phyloP scores from a whole-genome alignment of 1,140 invertebrate genomes.

The Drosophila kepulauana region DNA sequence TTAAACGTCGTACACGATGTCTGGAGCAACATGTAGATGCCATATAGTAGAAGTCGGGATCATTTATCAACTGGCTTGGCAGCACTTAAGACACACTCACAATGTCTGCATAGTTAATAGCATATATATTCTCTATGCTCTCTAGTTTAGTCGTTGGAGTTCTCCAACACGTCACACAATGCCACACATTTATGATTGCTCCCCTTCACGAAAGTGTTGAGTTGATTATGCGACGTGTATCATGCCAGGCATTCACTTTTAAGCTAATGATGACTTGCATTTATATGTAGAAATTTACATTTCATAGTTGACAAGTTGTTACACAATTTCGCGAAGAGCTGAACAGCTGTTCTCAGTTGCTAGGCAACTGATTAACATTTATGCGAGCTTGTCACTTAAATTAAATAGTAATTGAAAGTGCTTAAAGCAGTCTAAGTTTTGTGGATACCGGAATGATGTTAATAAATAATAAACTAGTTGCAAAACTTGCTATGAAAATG shows the following conservation, averaged over 20 bases:
- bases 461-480: too few species aligned
- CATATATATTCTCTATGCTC: too few species aligned
- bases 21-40: conserved; percentile 53
- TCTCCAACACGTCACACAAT: neutral
- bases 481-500: too few species aligned
- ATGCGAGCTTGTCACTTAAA: too few species aligned
- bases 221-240: conserved; percentile 12
- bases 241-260: neutral
- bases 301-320: neutral
- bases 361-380: too few species aligned
- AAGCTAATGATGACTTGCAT: neutral
- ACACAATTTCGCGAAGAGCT: too few species aligned
- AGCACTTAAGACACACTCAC: conserved; percentile 62
- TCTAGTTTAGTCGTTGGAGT: too few species aligned
- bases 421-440: too few species aligned
- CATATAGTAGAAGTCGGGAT: conserved; percentile 37
- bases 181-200: conserved; percentile 23
- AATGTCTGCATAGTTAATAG: conserved; percentile 59
- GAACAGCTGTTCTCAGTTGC: too few species aligned
- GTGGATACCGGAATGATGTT: too few species aligned
- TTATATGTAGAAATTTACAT: neutral
- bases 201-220: conserved; percentile 12
- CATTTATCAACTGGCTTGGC: conserved; percentile 70
- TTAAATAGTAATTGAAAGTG: too few species aligned
- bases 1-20: conserved; percentile 53